A percentile compares a stretch with the other conserved stretches of the same genome.
phyloP scores from a whole-genome alignment of 2,888 invertebrate genomes.

The Pteria penguin region DNA sequence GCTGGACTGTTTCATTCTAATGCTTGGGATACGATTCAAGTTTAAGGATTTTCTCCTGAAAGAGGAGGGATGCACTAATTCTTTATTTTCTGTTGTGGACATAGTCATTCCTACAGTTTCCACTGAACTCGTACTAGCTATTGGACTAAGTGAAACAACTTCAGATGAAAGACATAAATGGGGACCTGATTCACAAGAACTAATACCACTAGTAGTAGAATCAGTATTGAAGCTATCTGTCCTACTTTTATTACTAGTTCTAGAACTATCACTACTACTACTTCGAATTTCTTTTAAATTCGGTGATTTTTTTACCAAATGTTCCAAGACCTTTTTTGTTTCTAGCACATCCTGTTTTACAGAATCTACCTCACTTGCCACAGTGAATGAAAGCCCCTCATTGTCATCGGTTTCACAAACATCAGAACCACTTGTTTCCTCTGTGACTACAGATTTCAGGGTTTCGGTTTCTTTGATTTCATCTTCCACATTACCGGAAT shows the following conservation, averaged over 20 bases:
- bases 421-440: conserved; percentile 30
- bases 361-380: not conserved
- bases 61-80: conserved; percentile 78
- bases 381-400: conserved; percentile 13
- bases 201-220: conserved; percentile 88
- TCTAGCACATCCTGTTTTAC: conserved; percentile 17
- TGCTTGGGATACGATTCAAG: conserved; percentile 74
- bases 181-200: conserved; percentile 87
- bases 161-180: conserved; percentile 48
- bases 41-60: conserved; percentile 72
- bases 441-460: conserved; percentile 5
- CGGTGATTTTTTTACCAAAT: conserved; percentile 26
- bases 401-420: conserved; percentile 25
- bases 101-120: conserved; percentile 47
- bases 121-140: conserved; percentile 88
- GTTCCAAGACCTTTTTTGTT: conserved; percentile 15
- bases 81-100: conserved; percentile 60
- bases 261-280: conserved; percentile 75
- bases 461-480: not conserved
- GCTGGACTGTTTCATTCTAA: conserved; percentile 57
- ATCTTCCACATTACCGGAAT: conserved; percentile 2
- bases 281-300: conserved; percentile 54
- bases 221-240: conserved; percentile 85
- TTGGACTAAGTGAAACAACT: conserved; percentile 86
- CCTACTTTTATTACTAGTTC: conserved; percentile 80